Percentiles rank a stretch among this genome's conserved stretches.
Evolutionary conservation across 1,140 invertebrate genomes (phyloP).

Genomic region (Stenopsyche tienmushanensis): DNA sequence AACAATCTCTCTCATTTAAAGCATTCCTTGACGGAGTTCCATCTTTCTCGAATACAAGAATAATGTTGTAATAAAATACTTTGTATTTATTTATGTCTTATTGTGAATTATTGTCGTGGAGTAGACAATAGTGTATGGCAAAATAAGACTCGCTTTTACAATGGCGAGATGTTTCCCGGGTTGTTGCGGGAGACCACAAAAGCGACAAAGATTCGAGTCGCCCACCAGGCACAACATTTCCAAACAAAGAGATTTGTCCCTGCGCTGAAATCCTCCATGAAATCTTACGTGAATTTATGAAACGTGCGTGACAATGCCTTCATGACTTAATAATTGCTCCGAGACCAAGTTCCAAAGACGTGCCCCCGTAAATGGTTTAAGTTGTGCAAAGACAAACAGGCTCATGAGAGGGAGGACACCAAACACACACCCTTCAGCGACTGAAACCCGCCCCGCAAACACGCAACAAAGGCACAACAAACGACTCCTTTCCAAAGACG

Average conservation of each 20-base stretch:
- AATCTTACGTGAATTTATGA: slow-evolving; percentile 36
- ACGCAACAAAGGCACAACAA: not conserved
- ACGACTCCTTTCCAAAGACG: not conserved
- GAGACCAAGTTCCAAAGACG: slow-evolving; percentile 23
- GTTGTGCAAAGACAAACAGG: not conserved
- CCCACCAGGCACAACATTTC: not conserved
- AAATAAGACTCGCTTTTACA: not conserved
- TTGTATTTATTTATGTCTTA: too few species aligned
- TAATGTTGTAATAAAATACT: too few species aligned
- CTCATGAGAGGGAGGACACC: too few species aligned
- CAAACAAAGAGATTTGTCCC: not conserved
- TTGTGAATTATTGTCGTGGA: too few species aligned
- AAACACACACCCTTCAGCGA: too few species aligned
- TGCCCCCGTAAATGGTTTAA: slow-evolving; percentile 2
- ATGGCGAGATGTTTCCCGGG: not conserved
- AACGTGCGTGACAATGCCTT: slow-evolving; percentile 38
- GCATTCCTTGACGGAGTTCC: too few species aligned
- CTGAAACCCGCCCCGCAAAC: not conserved
- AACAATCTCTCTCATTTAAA: too few species aligned
- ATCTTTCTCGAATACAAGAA: too few species aligned
- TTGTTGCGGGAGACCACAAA: not conserved
- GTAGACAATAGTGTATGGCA: too few species aligned
- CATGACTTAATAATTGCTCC: slow-evolving; percentile 40
- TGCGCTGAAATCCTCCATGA: not conserved
- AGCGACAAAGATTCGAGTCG: too few species aligned